A percentile compares a stretch with the other conserved stretches of the same genome.
Conservation (phyloP, 1,140 invertebrate species). For the Conus betulinus region DNA sequence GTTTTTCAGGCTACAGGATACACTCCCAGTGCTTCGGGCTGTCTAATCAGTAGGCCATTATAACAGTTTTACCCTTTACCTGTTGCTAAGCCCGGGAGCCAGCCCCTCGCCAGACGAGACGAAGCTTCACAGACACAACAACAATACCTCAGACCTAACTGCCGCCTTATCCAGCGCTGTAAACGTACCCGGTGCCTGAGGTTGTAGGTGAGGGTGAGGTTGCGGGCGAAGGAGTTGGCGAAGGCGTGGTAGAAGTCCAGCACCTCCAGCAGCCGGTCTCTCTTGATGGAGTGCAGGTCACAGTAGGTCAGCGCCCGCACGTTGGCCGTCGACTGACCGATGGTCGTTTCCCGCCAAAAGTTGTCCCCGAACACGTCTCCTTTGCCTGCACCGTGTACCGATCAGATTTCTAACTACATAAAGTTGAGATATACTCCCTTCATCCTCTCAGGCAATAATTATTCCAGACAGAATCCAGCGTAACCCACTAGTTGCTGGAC, state of each 20-base stretch:
- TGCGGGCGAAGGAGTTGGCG: conserved; percentile 98
- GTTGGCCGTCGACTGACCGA: conserved; percentile 98
- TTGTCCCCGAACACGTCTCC: conserved; percentile 99
- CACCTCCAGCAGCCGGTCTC: conserved; percentile 91
- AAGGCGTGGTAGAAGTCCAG: conserved; percentile 99
- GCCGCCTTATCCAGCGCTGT: conserved; percentile 59
- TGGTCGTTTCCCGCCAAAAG: conserved; percentile 97
- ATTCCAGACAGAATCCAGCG: no score
- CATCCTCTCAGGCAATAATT: no score
- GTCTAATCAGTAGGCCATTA: no score
- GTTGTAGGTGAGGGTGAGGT: conserved; percentile 99
- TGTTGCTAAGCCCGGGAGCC: background rate
- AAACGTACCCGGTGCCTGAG: conserved; percentile 89
- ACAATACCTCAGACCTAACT: no score
- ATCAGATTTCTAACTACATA: no score
- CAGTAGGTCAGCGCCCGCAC: conserved; percentile 99
- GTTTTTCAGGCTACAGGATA: no score
- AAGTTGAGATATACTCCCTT: no score
- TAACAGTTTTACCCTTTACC: background rate
- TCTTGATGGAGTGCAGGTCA: conserved; percentile 99
- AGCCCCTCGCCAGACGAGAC: background rate
- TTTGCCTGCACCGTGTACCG: conserved; percentile 83
- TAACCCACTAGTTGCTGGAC: no score
- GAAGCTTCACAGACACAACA: background rate
- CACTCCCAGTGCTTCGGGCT: no score